A percentile compares a stretch with the other conserved stretches of the same genome.
Conservation (phyloP, 2,797 vertebrate species). For the Hoplostethus mediterraneus region DNA sequence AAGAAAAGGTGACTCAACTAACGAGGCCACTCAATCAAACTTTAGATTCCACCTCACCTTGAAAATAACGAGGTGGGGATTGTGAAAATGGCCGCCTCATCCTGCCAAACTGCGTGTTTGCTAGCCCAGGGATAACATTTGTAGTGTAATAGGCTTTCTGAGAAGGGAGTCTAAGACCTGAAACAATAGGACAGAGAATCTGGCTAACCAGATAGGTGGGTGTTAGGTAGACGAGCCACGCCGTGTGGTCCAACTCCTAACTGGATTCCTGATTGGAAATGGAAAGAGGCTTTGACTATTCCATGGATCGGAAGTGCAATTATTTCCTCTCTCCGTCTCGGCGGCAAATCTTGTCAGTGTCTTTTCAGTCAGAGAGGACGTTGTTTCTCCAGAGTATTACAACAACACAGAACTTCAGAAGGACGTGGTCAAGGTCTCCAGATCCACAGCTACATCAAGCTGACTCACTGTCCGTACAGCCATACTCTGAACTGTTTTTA, state of each 20-base stretch:
- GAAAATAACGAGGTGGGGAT: constrained; percentile 34
- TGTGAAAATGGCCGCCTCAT: constrained; percentile 39
- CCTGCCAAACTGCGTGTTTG: constrained; percentile 35
- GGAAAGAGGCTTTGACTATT: constrained; percentile 64
- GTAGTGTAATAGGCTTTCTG: constrained; percentile 64
- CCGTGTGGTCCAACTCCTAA: constrained; percentile 63
- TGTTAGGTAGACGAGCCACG: constrained; percentile 59
- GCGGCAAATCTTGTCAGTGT: constrained; percentile 31
- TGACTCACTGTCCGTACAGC: too few relatives aligned
- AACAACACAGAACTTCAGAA: constrained; percentile 10
- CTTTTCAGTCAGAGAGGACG: constrained; percentile 17
- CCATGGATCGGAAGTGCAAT: constrained; percentile 30
- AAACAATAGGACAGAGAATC: constrained; percentile 59
- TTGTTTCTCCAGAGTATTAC: neutral
- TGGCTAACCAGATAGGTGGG: constrained; percentile 69
- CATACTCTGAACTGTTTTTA: too few relatives aligned
- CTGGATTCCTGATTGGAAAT: constrained; percentile 65
- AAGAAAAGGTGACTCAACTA: neutral
- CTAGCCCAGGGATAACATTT: constrained; percentile 50
- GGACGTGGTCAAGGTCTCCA: neutral
- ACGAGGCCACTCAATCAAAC: constrained; percentile 36
- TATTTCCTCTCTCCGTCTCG: constrained; percentile 36
- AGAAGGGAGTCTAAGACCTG: constrained; percentile 49
- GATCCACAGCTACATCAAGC: too few relatives aligned
- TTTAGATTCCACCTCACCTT: constrained; percentile 49